Conservation (phyloP, 2,113 vertebrate genomes). For the Corythaixoides concolor region DNA sequence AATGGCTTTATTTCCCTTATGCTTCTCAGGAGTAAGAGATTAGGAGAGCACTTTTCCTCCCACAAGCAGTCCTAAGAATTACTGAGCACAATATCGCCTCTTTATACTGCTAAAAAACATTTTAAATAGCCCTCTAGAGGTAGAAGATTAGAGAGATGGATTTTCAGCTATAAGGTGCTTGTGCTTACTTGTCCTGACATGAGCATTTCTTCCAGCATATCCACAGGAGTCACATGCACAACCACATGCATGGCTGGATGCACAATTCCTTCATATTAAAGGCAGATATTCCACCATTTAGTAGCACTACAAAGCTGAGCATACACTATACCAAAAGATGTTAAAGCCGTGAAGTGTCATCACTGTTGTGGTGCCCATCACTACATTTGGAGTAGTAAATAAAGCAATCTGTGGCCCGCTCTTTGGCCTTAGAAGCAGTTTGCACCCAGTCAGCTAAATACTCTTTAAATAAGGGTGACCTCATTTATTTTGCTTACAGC, state of each 20-base stretch:
- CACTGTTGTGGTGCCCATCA: not conserved
- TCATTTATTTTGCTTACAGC: not conserved
- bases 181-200: not conserved
- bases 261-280: not conserved
- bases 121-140: not conserved
- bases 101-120: not conserved
- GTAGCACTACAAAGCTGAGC: not conserved
- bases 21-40: not conserved
- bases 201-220: not conserved
- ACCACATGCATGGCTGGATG: rapidly evolving
- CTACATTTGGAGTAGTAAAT: not conserved
- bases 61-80: not conserved
- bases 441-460: not conserved
- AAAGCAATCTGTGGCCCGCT: not conserved
- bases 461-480: not conserved
- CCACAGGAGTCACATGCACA: not conserved
- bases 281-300: not conserved
- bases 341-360: not conserved
- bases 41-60: not conserved
- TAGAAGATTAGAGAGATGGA: not conserved
- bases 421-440: not conserved
- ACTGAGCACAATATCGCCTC: not conserved
- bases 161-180: not conserved
- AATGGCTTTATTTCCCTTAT: slow-evolving; percentile 7
- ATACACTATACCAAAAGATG: not conserved